Conservation (phyloP, 2,113 vertebrate species). For the Axis porcinus region DNA sequence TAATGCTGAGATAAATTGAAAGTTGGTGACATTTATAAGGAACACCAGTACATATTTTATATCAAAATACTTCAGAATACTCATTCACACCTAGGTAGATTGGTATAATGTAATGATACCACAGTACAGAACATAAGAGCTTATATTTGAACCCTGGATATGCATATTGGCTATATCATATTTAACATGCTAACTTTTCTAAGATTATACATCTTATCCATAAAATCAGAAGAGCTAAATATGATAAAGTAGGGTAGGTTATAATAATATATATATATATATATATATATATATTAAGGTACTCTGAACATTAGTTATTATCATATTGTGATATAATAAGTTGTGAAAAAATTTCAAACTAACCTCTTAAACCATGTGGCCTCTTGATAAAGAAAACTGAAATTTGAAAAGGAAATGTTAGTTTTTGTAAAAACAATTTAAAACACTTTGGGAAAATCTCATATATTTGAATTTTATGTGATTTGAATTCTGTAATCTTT, state of each 20-base stretch:
- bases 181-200: not conserved
- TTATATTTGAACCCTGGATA: not conserved
- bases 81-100: not conserved
- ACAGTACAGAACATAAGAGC: not conserved
- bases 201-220: not conserved
- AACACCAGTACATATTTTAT: not conserved
- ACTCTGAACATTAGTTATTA: not conserved
- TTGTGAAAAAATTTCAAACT: not conserved
- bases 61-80: not conserved
- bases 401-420: not conserved
- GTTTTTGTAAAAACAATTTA: not conserved
- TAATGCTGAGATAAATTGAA: not conserved
- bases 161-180: not conserved
- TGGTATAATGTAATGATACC: not conserved
- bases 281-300: not conserved
- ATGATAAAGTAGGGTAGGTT: not conserved
- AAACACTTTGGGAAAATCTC: not conserved
- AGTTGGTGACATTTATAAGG: not conserved
- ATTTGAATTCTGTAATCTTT: not conserved
- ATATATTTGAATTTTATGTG: not conserved
- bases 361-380: not conserved
- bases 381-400: not conserved
- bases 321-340: not conserved
- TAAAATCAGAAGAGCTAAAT: not conserved
- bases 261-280: not conserved